Conservation (phyloP, 2,888 invertebrate species). For the Napeogenes sylphis region DNA sequence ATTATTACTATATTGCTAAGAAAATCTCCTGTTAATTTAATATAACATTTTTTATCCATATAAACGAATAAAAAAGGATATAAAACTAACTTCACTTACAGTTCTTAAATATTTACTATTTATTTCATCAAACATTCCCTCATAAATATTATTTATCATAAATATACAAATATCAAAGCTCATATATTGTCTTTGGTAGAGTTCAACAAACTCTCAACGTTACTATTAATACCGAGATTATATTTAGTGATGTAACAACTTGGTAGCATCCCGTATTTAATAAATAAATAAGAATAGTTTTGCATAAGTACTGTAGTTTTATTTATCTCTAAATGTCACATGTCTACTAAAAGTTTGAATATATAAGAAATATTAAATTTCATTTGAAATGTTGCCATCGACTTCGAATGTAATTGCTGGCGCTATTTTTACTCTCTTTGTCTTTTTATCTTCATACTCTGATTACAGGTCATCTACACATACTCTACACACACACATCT, state of each 20-base stretch:
- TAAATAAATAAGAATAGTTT: not conserved
- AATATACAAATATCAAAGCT: not conserved
- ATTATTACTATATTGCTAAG: too few relatives aligned
- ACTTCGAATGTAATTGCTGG: not conserved
- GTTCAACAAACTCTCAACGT: not conserved
- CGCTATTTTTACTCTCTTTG: too few relatives aligned
- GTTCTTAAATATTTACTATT: too few relatives aligned
- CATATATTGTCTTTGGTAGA: not conserved
- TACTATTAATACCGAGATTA: constrained; percentile 15
- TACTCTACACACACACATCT: too few relatives aligned
- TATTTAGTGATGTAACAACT: constrained; percentile 8
- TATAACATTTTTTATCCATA: too few relatives aligned
- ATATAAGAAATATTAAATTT: not conserved
- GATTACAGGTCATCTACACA: not conserved
- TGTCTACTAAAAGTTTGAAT: not conserved
- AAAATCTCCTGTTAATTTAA: too few relatives aligned
- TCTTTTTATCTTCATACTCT: not conserved
- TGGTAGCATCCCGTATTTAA: not conserved
- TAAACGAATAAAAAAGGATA: too few relatives aligned
- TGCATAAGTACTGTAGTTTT: too few relatives aligned
- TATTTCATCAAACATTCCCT: too few relatives aligned
- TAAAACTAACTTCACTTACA: too few relatives aligned
- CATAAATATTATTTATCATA: not conserved
- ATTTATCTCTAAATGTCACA: too few relatives aligned
- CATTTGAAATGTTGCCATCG: not conserved